Conservation (phyloP, 1,140 invertebrate species). For the Dreissena polymorpha region DNA sequence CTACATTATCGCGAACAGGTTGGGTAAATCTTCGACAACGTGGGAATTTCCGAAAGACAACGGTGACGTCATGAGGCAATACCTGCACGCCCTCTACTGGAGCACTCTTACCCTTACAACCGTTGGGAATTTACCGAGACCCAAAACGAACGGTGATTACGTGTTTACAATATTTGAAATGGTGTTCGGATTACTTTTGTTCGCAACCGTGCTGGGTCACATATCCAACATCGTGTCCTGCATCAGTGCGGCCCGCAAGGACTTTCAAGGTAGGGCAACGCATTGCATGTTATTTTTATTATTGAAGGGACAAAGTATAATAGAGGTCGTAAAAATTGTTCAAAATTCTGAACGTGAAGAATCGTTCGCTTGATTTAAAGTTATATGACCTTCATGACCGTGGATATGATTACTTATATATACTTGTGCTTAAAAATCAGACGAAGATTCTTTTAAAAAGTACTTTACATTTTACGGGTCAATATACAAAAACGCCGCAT, state of each 20-base stretch:
- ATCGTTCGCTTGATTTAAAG: no score
- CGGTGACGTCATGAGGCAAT: conserved; percentile 81
- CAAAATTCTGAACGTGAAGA: no score
- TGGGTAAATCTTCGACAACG: conserved; percentile 41
- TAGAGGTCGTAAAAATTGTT: no score
- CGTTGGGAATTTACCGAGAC: conserved; percentile 86
- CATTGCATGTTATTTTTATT: no score
- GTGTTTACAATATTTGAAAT: conserved; percentile 78
- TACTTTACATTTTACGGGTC: no score
- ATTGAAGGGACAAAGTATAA: no score
- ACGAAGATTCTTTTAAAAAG: no score
- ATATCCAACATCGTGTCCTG: conserved; percentile 80
- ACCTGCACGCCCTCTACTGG: conserved; percentile 99
- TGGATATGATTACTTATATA: no score
- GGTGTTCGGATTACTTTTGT: conserved; percentile 78
- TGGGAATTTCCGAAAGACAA: conserved; percentile 73
- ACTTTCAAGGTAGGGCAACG: conserved; percentile 67
- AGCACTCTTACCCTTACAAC: conserved; percentile 97
- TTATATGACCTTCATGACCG: no score
- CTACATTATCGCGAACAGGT: conserved; percentile 82
- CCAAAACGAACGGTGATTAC: conserved; percentile 87
- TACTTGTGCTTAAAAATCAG: no score
- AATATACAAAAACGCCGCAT: no score
- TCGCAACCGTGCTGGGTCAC: conserved; percentile 79
- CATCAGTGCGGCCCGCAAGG: conserved; percentile 78